Evolutionary conservation across 1,140 invertebrate species (phyloP), one percentile per base, ranked within the genome.

Genomic region (Drosophila nasuta): DNA sequence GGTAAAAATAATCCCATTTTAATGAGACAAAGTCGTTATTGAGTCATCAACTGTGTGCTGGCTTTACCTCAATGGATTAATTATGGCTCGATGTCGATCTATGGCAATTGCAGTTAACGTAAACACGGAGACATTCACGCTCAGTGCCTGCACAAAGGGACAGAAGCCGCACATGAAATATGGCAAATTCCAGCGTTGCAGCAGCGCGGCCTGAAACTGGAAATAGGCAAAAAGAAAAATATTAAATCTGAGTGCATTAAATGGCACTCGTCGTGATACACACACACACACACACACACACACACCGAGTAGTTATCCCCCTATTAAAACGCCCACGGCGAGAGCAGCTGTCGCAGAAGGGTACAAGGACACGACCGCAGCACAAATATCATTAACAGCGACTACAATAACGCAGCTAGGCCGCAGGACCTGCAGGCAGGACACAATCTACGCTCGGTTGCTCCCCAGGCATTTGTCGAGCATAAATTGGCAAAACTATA

Each of bases 111-210:
- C 96, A 5, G 96, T 96, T 17, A 97, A 92, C 0, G 96, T 97
- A 81, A 97, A 97, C 7, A 97, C 95, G 52, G 95, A 96, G 10
- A 97, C 96, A 83, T 96, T 97, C 1, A 97, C 96, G 70, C 95
- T 96, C 1, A 97, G 87, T 0, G 94, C 94, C 92, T 97, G 96
- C 1, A 97, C 95, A 91, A 97, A 97, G 0, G 96, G 96, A 76
- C 96, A 97, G 82, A 97, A 95, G 0, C 95, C 93, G 88, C 97
- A 97, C 96, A 97, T 96, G 89, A 97, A 96, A 76, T 95, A 91
- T 0, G 96, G 96, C n/a, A 97, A 93, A 70, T 96, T 95, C 97
- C 97, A 97, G 71, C 95, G 92, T 91, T 97, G 96, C 1, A 97
- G 93, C 11, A 97, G 88, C 2, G 96, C 96, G 1, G 96, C 96